Evolutionary conservation across 2,113 vertebrate species (phyloP), one percentile per base, ranked within the genome.

Genomic region (Pachyramphus minor): DNA sequence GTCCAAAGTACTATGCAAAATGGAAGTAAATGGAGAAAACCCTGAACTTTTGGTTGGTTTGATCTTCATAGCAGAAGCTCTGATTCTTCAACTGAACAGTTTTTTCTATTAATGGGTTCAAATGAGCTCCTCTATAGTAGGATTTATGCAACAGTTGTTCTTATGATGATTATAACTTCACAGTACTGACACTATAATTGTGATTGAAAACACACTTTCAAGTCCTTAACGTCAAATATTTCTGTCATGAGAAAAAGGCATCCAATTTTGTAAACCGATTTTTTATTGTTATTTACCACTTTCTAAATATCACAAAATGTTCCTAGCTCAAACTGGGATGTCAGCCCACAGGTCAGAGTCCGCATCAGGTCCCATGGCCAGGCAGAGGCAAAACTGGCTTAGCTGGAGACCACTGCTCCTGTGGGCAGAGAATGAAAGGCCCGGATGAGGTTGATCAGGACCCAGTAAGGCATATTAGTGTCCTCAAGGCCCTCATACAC

Each of bases 41-140:
- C 42, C 14, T 47, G 23, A 82, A 92, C 2, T 84, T 45, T 92
- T 92, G 33, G 55, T 87, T 87, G 28, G 9, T 68, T 96, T 96
- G 33, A 8, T 47, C 24, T 82, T 79, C 66, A 33, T 31, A 64
- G 64, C 11, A 86, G 49, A 87, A 82, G 42, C 37, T 86, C 49
- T 87, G 45, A 30, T 42, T 79, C 31, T 68, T 89, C 37, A 59
- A 4, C 31, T 89, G 82, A 93, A 50, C 42, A 81, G 31, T 68
- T 88, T 80, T 75, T 67, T 81, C 60, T 56, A 37, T 84, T 84
- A 90, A 92, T 53, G 89, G 79, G 25, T 59, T 93, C 37, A 84
- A 71, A 55, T 5, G 4, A 75, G 60, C 23, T 78, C 14, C 28
- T 91, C 60, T 78, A 3, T 53, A 86, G 68, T 35, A 69, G 11